Conservation (phyloP, 2,888 invertebrate species). For the Patella depressa region DNA sequence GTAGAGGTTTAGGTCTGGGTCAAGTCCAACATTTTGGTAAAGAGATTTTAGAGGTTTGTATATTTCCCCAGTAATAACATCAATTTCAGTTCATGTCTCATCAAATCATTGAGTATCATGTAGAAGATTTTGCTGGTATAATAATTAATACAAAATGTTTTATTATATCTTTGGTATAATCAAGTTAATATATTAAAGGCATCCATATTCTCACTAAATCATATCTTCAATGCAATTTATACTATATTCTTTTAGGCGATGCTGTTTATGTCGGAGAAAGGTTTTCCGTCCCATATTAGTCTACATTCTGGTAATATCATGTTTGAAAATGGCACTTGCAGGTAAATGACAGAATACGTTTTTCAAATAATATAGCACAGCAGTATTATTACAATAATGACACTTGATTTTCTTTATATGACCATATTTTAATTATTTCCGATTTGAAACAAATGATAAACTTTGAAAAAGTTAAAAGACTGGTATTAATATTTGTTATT, state of each 20-base stretch:
- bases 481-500: slow-evolving; percentile 8
- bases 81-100: too few relatives aligned
- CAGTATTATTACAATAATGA: too few relatives aligned
- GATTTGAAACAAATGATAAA: too few relatives aligned
- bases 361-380: too few relatives aligned
- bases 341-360: slow-evolving; percentile 73
- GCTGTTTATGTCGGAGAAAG: slow-evolving; percentile 81
- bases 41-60: slow-evolving; percentile 55
- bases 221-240: neutral
- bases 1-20: slow-evolving; percentile 79
- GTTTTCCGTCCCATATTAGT: slow-evolving; percentile 89
- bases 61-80: too few relatives aligned
- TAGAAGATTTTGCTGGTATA: too few relatives aligned
- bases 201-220: neutral
- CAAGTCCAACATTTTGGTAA: slow-evolving; percentile 79
- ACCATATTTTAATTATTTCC: too few relatives aligned
- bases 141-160: too few relatives aligned
- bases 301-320: slow-evolving; percentile 92
- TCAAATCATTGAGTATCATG: too few relatives aligned
- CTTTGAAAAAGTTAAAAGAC: too few relatives aligned
- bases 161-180: too few relatives aligned
- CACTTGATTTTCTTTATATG: too few relatives aligned
- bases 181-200: neutral
- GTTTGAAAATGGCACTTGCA: slow-evolving; percentile 91
- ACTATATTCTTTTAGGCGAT: slow-evolving; percentile 47